Conservation (phyloP, 2,113 vertebrate genomes). For the Aegithalos caudatus region DNA sequence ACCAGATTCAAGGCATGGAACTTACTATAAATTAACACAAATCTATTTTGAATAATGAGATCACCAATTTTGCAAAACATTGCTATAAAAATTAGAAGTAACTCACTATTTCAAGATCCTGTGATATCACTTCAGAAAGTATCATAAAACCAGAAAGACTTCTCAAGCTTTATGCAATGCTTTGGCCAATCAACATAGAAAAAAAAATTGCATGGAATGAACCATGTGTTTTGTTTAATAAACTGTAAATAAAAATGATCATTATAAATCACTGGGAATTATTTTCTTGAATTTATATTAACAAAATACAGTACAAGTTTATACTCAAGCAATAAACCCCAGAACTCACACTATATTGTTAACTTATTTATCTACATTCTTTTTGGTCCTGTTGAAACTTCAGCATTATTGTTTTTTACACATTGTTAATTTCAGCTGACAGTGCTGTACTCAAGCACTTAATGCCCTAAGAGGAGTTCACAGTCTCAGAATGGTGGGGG, state of each 20-base stretch:
- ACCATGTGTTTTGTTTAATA: not conserved
- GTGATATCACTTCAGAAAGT: not conserved
- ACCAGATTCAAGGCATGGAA: not conserved
- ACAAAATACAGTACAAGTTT: not conserved
- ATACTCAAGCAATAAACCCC: not conserved
- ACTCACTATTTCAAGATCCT: not conserved
- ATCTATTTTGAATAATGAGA: not conserved
- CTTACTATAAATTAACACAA: not conserved
- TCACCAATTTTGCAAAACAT: not conserved
- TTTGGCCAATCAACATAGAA: not conserved
- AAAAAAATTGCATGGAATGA: not conserved
- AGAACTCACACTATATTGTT: not conserved
- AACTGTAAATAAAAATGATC: not conserved
- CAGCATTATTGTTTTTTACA: not conserved
- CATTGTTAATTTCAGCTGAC: not conserved
- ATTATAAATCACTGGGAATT: not conserved
- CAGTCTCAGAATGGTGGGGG: not conserved
- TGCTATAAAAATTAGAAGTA: not conserved
- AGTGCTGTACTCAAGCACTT: not conserved
- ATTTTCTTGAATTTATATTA: not conserved
- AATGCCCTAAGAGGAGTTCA: not conserved
- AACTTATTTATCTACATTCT: not conserved
- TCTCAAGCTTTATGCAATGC: not conserved
- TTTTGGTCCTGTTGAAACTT: not conserved
- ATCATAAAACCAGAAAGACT: not conserved